These are phyloP conservation scores for Cheirogaleus major DNA, from an alignment of 2,797 vertebrate genomes.

Conservation along the genomic window DNA sequence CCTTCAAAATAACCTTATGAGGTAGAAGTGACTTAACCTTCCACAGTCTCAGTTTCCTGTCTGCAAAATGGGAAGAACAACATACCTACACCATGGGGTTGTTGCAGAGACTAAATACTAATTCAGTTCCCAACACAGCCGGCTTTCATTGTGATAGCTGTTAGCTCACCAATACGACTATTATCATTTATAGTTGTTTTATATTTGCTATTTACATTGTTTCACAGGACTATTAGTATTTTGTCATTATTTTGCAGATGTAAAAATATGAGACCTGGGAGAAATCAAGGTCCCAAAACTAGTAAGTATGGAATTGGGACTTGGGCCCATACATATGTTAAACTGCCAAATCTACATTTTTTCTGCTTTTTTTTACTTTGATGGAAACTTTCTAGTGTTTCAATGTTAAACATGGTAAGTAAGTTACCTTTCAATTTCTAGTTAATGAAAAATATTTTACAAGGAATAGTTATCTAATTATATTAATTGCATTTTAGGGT, in stretches of 20 bases:
- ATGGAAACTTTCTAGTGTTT: background rate
- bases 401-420: no score
- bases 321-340: no score
- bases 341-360: background rate
- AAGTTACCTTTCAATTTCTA: background rate
- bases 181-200: background rate
- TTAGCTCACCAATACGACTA: background rate
- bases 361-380: background rate
- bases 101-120: no score
- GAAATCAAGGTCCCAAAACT: background rate
- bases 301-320: background rate
- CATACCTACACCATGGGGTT: fast-evolving
- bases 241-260: background rate
- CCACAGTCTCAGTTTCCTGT: background rate
- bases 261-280: background rate
- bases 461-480: background rate
- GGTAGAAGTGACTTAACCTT: background rate
- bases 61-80: background rate
- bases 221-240: background rate
- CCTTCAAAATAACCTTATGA: background rate
- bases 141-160: background rate
- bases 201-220: background rate
- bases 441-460: background rate
- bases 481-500: background rate
- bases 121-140: background rate